Conservation (phyloP, 2,113 vertebrate species). For the Triplophysa dalaica region DNA sequence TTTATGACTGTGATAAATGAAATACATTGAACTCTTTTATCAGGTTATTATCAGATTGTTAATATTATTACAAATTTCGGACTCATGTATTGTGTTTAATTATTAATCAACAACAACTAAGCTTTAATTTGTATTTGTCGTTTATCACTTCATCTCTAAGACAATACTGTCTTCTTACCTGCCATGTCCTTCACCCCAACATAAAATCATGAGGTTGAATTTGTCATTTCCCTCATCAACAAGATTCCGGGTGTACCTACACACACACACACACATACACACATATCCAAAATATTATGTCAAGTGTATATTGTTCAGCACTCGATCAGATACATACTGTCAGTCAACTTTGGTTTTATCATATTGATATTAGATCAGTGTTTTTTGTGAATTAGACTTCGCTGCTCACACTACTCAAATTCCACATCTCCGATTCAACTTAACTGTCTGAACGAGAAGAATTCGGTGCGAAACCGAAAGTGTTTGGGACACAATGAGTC, state of each 20-base stretch:
- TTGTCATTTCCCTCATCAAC: conserved; percentile 94
- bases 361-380: too few species aligned
- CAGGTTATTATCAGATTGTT: conserved; percentile 9
- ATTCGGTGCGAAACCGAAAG: not conserved
- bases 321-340: too few species aligned
- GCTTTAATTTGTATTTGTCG: not conserved
- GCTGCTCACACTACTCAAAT: too few species aligned
- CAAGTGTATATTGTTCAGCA: not conserved
- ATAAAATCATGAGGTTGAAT: conserved; percentile 97
- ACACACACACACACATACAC: conserved; percentile 56
- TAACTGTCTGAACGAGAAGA: too few species aligned
- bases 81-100: not conserved
- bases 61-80: conserved; percentile 5
- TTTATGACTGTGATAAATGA: conserved; percentile 9
- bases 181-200: conserved; percentile 99
- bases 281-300: conserved; percentile 20
- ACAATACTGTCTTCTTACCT: conserved; percentile 74
- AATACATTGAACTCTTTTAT: conserved; percentile 29
- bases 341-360: not conserved
- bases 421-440: too few species aligned
- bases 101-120: not conserved
- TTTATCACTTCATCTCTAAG: too few species aligned
- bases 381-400: too few species aligned
- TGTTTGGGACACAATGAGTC: not conserved
- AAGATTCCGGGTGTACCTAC: conserved; percentile 95